Evolutionary conservation across 2,888 invertebrate genomes (phyloP).

Genomic region (Morinoia aosen): DNA sequence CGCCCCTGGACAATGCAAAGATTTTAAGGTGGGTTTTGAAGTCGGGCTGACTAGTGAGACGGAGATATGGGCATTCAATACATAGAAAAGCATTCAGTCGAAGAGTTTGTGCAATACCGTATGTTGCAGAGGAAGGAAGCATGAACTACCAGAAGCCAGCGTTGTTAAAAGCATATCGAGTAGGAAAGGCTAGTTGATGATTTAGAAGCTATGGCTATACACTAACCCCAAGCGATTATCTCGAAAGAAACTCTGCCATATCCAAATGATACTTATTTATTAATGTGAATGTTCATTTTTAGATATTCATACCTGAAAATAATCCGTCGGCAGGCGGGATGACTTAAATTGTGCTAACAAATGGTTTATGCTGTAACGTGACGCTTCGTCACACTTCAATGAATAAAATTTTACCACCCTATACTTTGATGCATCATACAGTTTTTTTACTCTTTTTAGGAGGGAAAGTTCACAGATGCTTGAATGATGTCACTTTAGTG

Average conservation of each 20-base stretch:
- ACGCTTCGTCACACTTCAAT: background rate
- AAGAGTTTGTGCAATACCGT: background rate
- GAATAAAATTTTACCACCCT: background rate
- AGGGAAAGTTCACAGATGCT: background rate
- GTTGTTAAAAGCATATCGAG: background rate
- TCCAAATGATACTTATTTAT: background rate
- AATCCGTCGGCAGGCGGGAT: too few species aligned
- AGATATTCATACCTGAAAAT: background rate
- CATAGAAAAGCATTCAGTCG: background rate
- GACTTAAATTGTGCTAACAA: background rate
- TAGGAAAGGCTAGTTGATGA: background rate
- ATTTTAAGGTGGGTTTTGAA: constrained; percentile 28
- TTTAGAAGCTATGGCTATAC: background rate
- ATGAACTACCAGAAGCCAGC: background rate
- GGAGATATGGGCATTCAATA: constrained; percentile 19
- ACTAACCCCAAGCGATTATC: background rate
- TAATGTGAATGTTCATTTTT: background rate
- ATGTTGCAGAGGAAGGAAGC: background rate
- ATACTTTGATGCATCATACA: background rate
- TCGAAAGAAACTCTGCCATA: background rate
- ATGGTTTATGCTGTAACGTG: background rate
- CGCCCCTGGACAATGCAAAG: constrained; percentile 7
- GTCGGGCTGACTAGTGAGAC: background rate
- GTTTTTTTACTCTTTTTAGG: background rate
- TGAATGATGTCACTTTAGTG: background rate